Conservation (phyloP, 2,797 vertebrate genomes). For the Neomorphus geoffroyi region DNA sequence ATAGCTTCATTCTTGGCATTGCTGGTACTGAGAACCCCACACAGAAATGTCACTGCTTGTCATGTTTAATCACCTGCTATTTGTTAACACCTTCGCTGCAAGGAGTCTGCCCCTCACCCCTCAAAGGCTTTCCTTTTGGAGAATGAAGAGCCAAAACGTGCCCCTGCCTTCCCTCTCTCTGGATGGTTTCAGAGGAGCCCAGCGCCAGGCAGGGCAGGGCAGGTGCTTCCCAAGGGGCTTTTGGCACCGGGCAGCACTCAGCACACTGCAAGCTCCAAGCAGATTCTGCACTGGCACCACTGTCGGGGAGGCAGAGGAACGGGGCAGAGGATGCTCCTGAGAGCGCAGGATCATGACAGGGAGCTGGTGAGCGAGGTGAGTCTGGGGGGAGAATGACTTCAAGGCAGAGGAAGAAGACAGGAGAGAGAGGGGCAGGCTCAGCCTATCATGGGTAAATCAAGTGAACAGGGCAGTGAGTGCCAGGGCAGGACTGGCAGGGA, state of each 20-base stretch:
- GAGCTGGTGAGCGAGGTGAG: background rate
- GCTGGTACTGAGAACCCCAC: constrained; percentile 79
- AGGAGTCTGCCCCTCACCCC: constrained; percentile 74
- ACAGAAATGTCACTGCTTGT: constrained; percentile 86
- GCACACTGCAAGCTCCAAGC: background rate
- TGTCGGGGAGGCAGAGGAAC: background rate
- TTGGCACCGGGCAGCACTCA: background rate
- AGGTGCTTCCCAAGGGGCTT: background rate
- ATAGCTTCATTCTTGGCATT: constrained; percentile 82
- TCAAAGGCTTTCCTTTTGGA: constrained; percentile 25
- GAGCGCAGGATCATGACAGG: background rate
- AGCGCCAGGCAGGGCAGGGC: background rate
- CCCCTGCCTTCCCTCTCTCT: background rate
- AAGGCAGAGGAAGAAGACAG: background rate
- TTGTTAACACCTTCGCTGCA: constrained; percentile 83
- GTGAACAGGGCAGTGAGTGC: rapidly evolving
- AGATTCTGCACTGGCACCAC: too few relatives aligned
- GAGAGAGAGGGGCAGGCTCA: background rate
- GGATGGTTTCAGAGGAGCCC: background rate
- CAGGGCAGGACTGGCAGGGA: background rate
- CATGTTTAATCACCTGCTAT: constrained; percentile 88
- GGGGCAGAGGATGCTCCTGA: background rate
- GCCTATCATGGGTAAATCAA: background rate
- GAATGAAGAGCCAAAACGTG: background rate
- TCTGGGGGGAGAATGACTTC: background rate